These are phyloP conservation scores for Thumatha senex DNA, from an alignment of 2,888 invertebrate genomes.

Conservation along the genomic window DNA sequence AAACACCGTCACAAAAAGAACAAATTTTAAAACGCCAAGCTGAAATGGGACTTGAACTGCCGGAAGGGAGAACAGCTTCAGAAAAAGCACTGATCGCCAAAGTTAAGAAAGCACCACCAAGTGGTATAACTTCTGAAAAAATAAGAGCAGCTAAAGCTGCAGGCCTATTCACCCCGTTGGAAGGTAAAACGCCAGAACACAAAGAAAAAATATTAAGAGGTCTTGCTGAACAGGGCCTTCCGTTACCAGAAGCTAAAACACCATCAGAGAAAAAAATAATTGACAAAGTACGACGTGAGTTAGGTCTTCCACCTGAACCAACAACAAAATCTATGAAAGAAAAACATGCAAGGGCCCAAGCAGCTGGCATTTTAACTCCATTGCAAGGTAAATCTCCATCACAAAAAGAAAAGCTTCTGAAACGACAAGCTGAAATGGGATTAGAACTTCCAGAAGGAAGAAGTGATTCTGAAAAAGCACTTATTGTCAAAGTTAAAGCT, in stretches of 20 bases:
- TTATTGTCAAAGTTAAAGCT: not conserved
- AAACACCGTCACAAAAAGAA: not conserved
- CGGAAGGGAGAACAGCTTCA: not conserved
- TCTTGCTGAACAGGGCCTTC: constrained; percentile 2
- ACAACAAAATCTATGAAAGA: not conserved
- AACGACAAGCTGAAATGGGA: not conserved
- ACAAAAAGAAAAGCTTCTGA: not conserved
- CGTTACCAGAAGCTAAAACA: constrained; percentile 10
- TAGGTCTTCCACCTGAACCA: constrained; percentile 14
- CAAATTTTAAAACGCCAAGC: not conserved
- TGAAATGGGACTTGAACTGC: not conserved
- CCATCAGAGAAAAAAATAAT: not conserved
- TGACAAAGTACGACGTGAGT: not conserved
- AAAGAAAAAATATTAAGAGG: not conserved
- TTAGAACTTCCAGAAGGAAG: not conserved
- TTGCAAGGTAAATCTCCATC: not conserved
- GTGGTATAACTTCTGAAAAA: not conserved
- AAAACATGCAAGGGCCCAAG: not conserved
- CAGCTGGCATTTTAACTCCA: not conserved
- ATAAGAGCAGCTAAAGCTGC: not conserved
- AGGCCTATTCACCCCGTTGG: constrained; percentile 5
- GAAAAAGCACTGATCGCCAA: not conserved
- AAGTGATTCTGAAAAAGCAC: not conserved
- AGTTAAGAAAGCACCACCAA: not conserved
- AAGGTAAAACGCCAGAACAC: not conserved